These are phyloP conservation scores for Steinernema feltiae DNA, from an alignment of 1,140 invertebrate species.

Conservation along the genomic window DNA sequence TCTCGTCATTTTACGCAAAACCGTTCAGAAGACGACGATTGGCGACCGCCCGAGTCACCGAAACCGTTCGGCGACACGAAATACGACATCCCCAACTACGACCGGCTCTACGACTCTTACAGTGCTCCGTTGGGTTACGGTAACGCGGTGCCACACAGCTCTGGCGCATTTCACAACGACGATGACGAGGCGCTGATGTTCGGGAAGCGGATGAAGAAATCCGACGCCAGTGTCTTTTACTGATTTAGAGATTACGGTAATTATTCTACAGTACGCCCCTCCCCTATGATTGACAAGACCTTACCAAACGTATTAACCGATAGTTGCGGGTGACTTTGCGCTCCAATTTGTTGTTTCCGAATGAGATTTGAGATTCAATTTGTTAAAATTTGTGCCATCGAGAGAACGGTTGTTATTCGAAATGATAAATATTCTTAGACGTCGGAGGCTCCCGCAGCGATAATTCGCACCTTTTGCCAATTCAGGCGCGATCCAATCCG, in stretches of 20 bases:
- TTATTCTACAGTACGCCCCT: too few relatives aligned
- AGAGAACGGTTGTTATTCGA: too few relatives aligned
- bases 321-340: not conserved
- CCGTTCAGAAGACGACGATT: constrained; percentile 39
- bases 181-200: not conserved
- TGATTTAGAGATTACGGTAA: not conserved
- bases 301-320: not conserved
- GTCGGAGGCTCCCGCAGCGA: too few relatives aligned
- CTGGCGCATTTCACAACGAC: not conserved
- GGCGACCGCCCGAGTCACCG: constrained; percentile 37
- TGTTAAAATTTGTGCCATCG: too few relatives aligned
- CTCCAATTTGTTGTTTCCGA: not conserved
- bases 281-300: too few relatives aligned
- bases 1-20: too few relatives aligned
- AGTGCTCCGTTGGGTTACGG: not conserved
- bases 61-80: not conserved
- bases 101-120: not conserved
- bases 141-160: not conserved
- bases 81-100: not conserved
- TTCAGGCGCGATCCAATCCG: too few relatives aligned
- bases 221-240: not conserved
- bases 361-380: too few relatives aligned
- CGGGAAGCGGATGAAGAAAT: not conserved
- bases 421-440: too few relatives aligned
- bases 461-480: too few relatives aligned